Evolutionary conservation across 2,113 vertebrate species (phyloP), one percentile per base, ranked within the genome.

Genomic region (Junco hyemalis): DNA sequence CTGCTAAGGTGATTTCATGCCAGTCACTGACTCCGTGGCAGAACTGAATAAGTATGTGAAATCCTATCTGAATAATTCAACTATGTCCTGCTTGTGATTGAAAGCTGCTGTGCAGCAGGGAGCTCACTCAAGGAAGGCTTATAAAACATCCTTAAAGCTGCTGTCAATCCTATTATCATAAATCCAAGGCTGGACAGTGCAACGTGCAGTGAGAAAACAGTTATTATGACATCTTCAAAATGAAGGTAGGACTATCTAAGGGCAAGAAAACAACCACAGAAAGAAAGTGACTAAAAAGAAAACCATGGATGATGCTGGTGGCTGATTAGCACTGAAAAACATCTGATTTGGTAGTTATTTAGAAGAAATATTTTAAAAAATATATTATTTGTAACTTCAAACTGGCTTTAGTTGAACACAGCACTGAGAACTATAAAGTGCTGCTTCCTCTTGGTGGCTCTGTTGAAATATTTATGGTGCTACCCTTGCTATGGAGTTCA

Each of bases 1-100:
- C 53, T 45, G 51, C 70, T 95, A 79, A 92, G 61, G 78, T 80
- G 50, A 90, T 95, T 79, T 95, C 68, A 90, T 76, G 56, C 63
- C 66, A 73, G 53, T 72, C 85, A 85, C 70, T 76, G 47, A 18
- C 54, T 88, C 59, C 7, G 35, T 80, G 63, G 47, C 66, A 90
- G 42, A 53, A 61, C 36, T 93, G 78, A 91, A 85, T 68, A 88
- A 71, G 57, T 54, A 22, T 65, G 70, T 33, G 70, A 92, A 73
- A 88, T 72, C 63, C 66, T 53, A 28, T 31, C 50, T 69, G 79
- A 92, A 94, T 85, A 88, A 90, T 80, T 95, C 70, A 72, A 0
- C 74, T 73, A 8, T 69, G 53, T 77, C 66, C 57, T 88, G 44
- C n/a, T 25, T 50, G 59, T 80, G 66, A 82, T 1, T 85, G 88